Base-by-base conservation (phyloP, 2,797 vertebrate genomes). In the Enteromius paludinosus region DNA sequence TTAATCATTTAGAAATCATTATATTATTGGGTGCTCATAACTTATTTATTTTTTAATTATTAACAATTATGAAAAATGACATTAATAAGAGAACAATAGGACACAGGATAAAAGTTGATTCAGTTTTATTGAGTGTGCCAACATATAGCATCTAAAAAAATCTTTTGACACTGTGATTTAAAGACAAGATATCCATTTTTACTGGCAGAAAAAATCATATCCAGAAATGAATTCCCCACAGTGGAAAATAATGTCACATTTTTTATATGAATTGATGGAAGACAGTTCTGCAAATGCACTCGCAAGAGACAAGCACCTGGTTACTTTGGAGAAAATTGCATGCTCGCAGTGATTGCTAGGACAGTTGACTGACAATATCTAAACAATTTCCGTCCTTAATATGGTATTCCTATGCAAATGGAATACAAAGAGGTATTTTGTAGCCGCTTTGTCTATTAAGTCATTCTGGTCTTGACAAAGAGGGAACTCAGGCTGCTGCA, bases 261-360 rank as follows among this genome's bases (percentile, higher is more conserved):
- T 84, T 74, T 77, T 61, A 77, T 71, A 71, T 81, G 45, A 85
- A 85, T 82, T 81, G 66, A 72, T 66, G 59, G 65, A 56, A 78
- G 33, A 17, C 25, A 56, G 54, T 45, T 81, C 65, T 71, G 65
- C 25, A 70, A 62, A 68, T 45, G 64, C 41, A 76, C 71, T 71
- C 43, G 30, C 62, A 61, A 49, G 69, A 54, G 68, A 52, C 69
- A 77, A 76, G 64, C 73, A 45, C 64, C 49, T 68, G 25, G 62
- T 77, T 35, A 69, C 52, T 41, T 61, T 47, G 49, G 72, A 59
- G 18, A 47, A 76, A 77, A 77, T 69, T 59, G 73, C 28, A 47
- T 7, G 33, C 35, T 56, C 64, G 3, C 62, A 69, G 14, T 61
- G 73, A 76, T 77, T 82, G 47, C 28, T 17, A 45, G 25, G 72